Evolutionary conservation across 2,113 vertebrate genomes (phyloP).

Genomic region (Tachycineta bicolor): DNA sequence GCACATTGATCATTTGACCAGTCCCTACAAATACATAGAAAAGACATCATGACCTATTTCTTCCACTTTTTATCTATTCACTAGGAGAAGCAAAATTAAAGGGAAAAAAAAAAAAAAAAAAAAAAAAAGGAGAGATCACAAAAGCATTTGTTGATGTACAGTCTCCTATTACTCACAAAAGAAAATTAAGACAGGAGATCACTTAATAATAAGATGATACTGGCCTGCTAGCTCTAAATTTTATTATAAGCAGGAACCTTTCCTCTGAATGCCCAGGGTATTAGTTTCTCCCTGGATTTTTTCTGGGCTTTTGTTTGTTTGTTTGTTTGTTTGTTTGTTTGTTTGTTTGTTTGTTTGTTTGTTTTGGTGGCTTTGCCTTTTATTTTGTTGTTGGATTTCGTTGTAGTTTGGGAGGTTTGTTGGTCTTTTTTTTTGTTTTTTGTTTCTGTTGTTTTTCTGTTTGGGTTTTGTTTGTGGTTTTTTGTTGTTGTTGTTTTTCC

Average conservation of each 20-base stretch:
- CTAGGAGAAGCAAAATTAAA: not conserved
- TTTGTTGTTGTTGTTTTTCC: too few species aligned
- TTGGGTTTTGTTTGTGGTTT: not conserved
- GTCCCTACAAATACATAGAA: not conserved
- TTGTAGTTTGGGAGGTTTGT: not conserved
- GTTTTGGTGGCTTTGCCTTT: not conserved
- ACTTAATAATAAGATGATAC: not conserved
- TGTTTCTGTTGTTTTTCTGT: not conserved
- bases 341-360: not conserved
- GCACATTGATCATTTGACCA: not conserved
- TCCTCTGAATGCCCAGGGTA: not conserved
- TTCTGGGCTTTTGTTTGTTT: accelerated
- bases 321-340: not conserved
- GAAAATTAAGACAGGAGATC: not conserved
- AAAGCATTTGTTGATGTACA: not conserved
- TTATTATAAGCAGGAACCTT: not conserved
- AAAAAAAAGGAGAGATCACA: not conserved
- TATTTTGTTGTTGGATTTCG: not conserved
- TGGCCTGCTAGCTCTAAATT: not conserved
- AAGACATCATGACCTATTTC: not conserved
- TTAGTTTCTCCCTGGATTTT: not conserved
- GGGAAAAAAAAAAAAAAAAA: not conserved
- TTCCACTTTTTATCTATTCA: not conserved
- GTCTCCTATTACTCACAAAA: not conserved
- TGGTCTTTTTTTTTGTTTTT: too few species aligned